Evolutionary conservation across 1,140 invertebrate species (phyloP).

Genomic region (Papilio xuthus): DNA sequence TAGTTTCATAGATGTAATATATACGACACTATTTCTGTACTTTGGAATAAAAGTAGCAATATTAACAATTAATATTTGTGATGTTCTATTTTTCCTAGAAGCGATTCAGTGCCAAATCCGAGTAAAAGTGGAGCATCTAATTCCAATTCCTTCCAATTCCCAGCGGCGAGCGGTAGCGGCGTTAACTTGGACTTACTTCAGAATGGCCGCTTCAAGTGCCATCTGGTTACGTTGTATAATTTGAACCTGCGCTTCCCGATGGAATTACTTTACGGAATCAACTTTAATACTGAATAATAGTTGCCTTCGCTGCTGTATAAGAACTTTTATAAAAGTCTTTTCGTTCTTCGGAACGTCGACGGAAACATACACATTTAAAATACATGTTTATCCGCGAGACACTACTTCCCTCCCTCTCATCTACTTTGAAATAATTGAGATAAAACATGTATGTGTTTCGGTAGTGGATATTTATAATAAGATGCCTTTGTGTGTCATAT

Average conservation of each 20-base stretch:
- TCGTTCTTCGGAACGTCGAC: neutral
- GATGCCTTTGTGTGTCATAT: neutral
- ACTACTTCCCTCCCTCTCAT: too few relatives aligned
- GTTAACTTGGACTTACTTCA: slow-evolving; percentile 34
- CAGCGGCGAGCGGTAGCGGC: slow-evolving; percentile 3
- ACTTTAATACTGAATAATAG: slow-evolving; percentile 24
- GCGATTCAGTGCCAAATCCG: neutral
- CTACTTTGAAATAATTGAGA: too few relatives aligned
- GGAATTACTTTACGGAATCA: slow-evolving; percentile 31
- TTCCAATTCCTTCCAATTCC: slow-evolving; percentile 30
- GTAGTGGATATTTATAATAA: too few relatives aligned
- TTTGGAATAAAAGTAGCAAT: neutral
- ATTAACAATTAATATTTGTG: neutral
- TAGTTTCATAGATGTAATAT: neutral
- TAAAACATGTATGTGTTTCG: too few relatives aligned
- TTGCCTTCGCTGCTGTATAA: neutral
- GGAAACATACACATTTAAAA: too few relatives aligned
- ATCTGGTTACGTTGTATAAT: slow-evolving; percentile 31
- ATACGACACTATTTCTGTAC: neutral
- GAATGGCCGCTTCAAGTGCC: slow-evolving; percentile 28
- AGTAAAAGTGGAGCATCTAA: slow-evolving; percentile 27
- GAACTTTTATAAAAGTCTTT: slow-evolving; percentile 9
- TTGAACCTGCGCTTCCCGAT: slow-evolving; percentile 20
- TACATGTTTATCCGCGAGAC: too few relatives aligned
- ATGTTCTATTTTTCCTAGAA: neutral